Percentiles rank a stretch among this genome's conserved stretches.
These are phyloP conservation scores for Drosophila fulvimacula DNA, from an alignment of 2,888 invertebrate species.

Conservation along the genomic window DNA sequence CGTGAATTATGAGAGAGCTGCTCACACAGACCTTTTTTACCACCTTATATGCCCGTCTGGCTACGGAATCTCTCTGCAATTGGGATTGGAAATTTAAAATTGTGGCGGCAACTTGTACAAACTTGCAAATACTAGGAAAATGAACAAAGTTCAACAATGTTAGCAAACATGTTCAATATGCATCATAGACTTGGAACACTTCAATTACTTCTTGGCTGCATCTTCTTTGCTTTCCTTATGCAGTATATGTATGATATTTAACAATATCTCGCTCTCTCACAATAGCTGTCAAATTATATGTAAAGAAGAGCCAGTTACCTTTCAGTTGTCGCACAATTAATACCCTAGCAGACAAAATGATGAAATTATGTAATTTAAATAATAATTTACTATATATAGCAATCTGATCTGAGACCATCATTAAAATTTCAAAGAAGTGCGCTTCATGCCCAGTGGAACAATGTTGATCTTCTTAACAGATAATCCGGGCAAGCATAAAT, in stretches of 20 bases:
- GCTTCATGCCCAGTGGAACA: background rate
- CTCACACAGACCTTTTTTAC: conserved; percentile 11
- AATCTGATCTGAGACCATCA: background rate
- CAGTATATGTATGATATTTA: background rate
- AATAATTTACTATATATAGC: too few relatives aligned
- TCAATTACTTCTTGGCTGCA: background rate
- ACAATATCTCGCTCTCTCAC: background rate
- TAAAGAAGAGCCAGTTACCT: background rate
- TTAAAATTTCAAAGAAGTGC: background rate
- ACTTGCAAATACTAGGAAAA: conserved; percentile 2
- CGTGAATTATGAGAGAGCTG: conserved; percentile 46
- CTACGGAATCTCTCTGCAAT: background rate
- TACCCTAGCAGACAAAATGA: background rate
- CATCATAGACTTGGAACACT: background rate
- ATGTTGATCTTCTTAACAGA: background rate
- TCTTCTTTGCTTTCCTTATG: background rate
- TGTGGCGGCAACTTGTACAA: background rate
- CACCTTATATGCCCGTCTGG: conserved; percentile 10
- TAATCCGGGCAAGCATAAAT: background rate
- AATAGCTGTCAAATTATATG: background rate
- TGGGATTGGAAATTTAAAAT: background rate
- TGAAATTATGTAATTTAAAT: too few relatives aligned
- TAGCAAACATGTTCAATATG: background rate
- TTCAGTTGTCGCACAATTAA: background rate
- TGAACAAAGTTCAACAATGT: background rate